These are phyloP conservation scores for Drosophila quadrilineata DNA, from an alignment of 1,140 invertebrate genomes.

Conservation along the genomic window DNA sequence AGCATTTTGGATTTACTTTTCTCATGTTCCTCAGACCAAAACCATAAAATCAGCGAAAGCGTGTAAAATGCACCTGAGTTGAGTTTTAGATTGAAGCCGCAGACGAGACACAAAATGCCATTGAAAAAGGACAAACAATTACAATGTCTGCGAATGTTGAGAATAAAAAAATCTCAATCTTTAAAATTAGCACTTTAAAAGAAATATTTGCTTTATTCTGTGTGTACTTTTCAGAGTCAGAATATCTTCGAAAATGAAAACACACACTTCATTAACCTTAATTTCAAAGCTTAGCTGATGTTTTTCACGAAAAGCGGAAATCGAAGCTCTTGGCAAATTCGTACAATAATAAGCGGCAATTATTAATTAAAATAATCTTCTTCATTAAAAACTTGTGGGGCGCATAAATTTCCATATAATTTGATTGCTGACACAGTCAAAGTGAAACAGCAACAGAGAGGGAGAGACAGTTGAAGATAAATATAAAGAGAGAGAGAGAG, in stretches of 20 bases:
- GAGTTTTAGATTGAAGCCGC: slow-evolving; percentile 12
- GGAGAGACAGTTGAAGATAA: background rate
- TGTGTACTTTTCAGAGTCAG: background rate
- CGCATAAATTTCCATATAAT: slow-evolving; percentile 65
- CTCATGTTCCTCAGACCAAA: too few relatives aligned
- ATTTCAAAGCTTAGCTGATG: background rate
- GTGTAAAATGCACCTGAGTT: slow-evolving; percentile 70
- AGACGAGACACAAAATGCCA: too few relatives aligned
- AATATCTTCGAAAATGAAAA: background rate
- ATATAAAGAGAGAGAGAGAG: background rate
- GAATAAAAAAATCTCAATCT: background rate
- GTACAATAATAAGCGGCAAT: slow-evolving; percentile 38
- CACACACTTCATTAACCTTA: background rate
- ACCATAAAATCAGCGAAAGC: slow-evolving; percentile 46
- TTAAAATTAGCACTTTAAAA: too few relatives aligned
- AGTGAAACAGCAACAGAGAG: too few relatives aligned
- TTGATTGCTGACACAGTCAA: slow-evolving; percentile 49
- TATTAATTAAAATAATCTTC: slow-evolving; percentile 64
- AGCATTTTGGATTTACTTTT: slow-evolving; percentile 29
- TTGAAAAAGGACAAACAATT: slow-evolving; percentile 44
- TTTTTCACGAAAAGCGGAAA: background rate
- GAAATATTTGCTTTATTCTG: too few relatives aligned
- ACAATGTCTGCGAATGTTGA: background rate
- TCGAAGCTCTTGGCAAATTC: background rate
- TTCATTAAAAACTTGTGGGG: slow-evolving; percentile 63